These are phyloP conservation scores for Colinus virginianus DNA, from an alignment of 2,113 vertebrate species.

Conservation along the genomic window DNA sequence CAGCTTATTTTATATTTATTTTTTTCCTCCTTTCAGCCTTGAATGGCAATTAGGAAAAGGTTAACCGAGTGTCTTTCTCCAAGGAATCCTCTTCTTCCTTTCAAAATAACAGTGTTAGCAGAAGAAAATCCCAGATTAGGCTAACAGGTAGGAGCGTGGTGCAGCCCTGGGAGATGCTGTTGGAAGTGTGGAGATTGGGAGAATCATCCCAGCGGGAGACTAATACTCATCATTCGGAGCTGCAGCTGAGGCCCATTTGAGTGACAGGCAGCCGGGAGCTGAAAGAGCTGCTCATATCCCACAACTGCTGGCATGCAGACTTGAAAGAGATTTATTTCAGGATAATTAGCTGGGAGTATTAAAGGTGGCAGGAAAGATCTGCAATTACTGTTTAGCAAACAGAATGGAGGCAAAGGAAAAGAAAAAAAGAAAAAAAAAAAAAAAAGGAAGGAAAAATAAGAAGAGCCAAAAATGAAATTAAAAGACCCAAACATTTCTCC, in stretches of 20 bases:
- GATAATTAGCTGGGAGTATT: constrained; percentile 90
- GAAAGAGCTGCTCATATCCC: constrained; percentile 85
- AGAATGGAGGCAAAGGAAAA: constrained; percentile 70
- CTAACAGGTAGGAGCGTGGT: constrained; percentile 88
- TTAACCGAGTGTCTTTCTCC: constrained; percentile 84
- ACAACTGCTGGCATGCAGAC: constrained; percentile 87
- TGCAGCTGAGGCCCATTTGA: constrained; percentile 96
- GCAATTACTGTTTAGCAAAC: constrained; percentile 88
- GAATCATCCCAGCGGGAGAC: constrained; percentile 92
- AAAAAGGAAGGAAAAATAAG: neutral
- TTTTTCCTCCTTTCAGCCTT: constrained; percentile 59
- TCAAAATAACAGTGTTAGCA: constrained; percentile 90
- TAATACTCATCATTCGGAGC: constrained; percentile 93
- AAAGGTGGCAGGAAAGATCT: constrained; percentile 85
- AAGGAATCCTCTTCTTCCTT: constrained; percentile 85
- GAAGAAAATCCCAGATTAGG: constrained; percentile 92
- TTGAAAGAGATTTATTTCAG: constrained; percentile 91
- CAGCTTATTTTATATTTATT: constrained; percentile 9
- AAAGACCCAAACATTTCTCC: constrained; percentile 68
- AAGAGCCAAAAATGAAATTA: constrained; percentile 67
- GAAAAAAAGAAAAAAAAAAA: neutral
- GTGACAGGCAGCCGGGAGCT: constrained; percentile 89
- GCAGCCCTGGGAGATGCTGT: constrained; percentile 84
- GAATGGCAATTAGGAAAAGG: constrained; percentile 85
- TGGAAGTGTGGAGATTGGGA: constrained; percentile 86